A percentile compares a stretch with the other conserved stretches of the same genome.
phyloP scores from a whole-genome alignment of 2,888 invertebrate species.

The Thymelicus acteon region DNA sequence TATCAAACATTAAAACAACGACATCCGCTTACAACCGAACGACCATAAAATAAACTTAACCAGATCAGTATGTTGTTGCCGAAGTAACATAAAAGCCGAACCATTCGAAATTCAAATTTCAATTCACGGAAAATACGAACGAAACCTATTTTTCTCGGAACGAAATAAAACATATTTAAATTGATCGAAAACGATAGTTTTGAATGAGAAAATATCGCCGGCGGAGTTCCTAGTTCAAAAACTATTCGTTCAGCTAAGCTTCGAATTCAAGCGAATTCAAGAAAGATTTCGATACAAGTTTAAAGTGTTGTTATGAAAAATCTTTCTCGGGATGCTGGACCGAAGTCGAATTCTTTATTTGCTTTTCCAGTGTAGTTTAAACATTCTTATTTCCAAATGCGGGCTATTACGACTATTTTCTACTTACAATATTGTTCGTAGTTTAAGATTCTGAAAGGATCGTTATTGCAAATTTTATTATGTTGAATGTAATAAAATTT shows the following conservation, averaged over 20 bases:
- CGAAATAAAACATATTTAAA: constrained; percentile 32
- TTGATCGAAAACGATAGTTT: constrained; percentile 35
- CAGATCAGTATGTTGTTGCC: neutral
- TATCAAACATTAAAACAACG: too few relatives aligned
- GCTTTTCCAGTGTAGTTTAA: constrained; percentile 11
- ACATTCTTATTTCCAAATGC: constrained; percentile 14
- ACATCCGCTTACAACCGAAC: neutral
- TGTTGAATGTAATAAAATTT: too few relatives aligned
- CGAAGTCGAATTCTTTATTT: constrained; percentile 23
- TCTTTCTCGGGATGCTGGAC: constrained; percentile 19
- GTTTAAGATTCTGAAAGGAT: neutral
- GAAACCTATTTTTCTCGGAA: constrained; percentile 11
- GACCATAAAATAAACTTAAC: neutral
- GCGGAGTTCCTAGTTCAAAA: constrained; percentile 28
- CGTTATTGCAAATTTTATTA: neutral
- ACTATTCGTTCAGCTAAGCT: constrained; percentile 34
- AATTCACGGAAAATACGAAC: constrained; percentile 18
- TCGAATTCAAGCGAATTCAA: constrained; percentile 32
- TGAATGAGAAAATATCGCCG: constrained; percentile 32
- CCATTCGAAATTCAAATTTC: constrained; percentile 14
- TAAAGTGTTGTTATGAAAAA: constrained; percentile 38
- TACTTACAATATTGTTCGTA: constrained; percentile 4
- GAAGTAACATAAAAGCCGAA: constrained; percentile 9
- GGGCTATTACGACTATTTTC: constrained; percentile 4
- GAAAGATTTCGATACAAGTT: constrained; percentile 34